These are phyloP conservation scores for Leuctra nigra DNA, from an alignment of 2,888 invertebrate species.

Conservation along the genomic window DNA sequence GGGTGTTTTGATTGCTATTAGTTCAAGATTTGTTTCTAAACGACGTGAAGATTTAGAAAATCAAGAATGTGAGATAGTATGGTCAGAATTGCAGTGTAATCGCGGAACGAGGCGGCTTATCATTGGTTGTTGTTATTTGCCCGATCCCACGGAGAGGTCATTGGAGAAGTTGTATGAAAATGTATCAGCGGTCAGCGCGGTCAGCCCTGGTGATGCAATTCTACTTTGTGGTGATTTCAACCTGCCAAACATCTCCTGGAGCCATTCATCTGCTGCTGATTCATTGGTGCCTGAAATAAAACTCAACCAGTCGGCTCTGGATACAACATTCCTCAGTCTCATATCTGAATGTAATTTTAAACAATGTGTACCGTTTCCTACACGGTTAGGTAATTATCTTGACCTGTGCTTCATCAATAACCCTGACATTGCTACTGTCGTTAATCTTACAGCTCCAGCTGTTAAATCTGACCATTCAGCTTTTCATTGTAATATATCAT, in stretches of 20 bases:
- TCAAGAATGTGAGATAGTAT: constrained; percentile 2
- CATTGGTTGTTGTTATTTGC: not conserved
- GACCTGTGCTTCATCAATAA: not conserved
- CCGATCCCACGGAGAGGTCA: not conserved
- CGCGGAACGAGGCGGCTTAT: not conserved
- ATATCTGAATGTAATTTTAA: not conserved
- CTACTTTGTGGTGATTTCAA: not conserved
- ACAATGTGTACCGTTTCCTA: not conserved
- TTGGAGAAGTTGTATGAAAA: not conserved
- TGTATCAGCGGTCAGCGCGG: not conserved
- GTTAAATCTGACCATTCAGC: constrained; percentile 4
- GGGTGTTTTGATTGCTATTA: not conserved
- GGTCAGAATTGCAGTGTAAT: not conserved
- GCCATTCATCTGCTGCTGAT: too few species aligned
- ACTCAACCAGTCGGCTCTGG: too few species aligned
- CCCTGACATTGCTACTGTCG: not conserved
- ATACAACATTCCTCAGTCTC: too few species aligned
- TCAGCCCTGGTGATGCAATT: not conserved
- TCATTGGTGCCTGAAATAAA: too few species aligned
- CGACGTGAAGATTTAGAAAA: too few species aligned
- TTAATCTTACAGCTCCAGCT: not conserved
- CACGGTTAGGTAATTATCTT: not conserved
- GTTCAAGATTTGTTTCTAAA: not conserved
- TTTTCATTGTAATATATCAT: not conserved
- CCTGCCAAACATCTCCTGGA: not conserved